Percentiles rank a stretch among this genome's conserved stretches.
Conservation (phyloP, 37 sponge, comb jelly and placozoan species). For the Eunapius fragilis region DNA sequence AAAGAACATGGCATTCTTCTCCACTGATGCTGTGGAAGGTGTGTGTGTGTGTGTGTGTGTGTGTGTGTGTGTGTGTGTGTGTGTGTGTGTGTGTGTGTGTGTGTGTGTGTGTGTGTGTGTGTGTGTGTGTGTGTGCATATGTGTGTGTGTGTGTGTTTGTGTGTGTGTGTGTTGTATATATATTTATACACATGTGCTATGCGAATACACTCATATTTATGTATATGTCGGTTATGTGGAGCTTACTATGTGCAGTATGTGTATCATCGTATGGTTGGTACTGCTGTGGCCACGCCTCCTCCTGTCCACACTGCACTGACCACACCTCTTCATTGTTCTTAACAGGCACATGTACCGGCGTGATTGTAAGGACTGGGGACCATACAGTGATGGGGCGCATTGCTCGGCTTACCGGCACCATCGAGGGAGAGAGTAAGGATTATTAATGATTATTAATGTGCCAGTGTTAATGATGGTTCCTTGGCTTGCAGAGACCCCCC, state of each 20-base stretch:
- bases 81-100: not conserved
- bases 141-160: no score
- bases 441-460: not conserved
- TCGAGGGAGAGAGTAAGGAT: conserved; percentile 59
- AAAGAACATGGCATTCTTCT: conserved; percentile 96
- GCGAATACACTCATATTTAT: no score
- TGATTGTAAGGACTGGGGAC: conserved; percentile 84
- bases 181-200: no score
- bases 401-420: conserved; percentile 75
- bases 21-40: conserved; percentile 95
- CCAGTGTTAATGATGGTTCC: not conserved
- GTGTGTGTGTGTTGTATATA: no score
- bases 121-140: not conserved
- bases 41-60: not conserved
- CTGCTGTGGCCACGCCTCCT: no score
- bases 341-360: conserved; percentile 52
- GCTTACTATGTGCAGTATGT: no score
- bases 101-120: not conserved
- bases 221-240: no score
- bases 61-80: not conserved
- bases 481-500: conserved; percentile 72
- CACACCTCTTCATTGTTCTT: not conserved
- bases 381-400: conserved; percentile 88
- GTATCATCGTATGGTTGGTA: no score
- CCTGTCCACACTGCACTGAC: not conserved